Percentiles rank a stretch among this genome's conserved stretches.
phyloP scores from a whole-genome alignment of 2,888 invertebrate genomes.

The Lamellibrachia columna region DNA sequence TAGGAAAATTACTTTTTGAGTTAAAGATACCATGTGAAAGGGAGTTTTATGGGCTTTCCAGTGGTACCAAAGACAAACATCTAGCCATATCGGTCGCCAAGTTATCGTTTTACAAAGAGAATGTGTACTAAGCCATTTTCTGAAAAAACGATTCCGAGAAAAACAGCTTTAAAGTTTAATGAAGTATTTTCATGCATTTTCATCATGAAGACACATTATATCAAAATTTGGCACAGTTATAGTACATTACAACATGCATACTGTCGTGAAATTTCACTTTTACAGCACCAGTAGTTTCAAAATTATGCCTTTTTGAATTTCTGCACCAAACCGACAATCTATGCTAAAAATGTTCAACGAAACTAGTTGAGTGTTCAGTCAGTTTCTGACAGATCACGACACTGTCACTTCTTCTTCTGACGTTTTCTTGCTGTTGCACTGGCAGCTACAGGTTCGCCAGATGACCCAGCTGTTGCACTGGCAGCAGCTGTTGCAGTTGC shows the following conservation, averaged over 20 bases:
- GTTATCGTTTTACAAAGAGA: background rate
- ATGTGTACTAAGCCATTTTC: background rate
- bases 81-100: background rate
- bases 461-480: background rate
- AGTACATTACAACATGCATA: background rate
- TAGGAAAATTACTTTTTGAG: background rate
- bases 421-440: background rate
- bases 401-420: background rate
- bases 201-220: background rate
- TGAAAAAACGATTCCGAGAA: background rate
- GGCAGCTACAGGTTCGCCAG: background rate
- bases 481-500: background rate
- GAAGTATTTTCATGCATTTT: background rate
- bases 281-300: background rate
- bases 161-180: background rate
- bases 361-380: background rate
- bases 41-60: background rate
- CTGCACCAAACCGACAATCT: background rate
- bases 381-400: background rate
- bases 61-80: background rate
- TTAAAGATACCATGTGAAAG: background rate
- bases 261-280: background rate
- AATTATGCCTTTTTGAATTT: background rate
- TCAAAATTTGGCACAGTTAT: background rate
- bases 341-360: background rate